These are phyloP conservation scores for Cheumatopsyche charites DNA, from an alignment of 1,140 invertebrate species.

Conservation along the genomic window DNA sequence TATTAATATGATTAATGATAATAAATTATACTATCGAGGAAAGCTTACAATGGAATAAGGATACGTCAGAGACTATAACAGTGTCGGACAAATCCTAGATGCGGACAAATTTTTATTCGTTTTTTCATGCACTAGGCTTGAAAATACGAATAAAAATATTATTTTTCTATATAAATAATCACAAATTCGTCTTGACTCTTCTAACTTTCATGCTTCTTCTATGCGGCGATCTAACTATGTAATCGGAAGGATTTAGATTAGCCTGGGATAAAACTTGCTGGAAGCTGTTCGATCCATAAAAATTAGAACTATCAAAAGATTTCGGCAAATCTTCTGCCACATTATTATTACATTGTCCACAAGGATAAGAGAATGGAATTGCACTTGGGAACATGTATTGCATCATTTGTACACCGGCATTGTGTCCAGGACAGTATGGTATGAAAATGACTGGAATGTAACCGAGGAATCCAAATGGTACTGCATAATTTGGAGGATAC, in stretches of 20 bases:
- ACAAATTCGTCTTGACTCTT: conserved; percentile 31
- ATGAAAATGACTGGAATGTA: conserved; percentile 67
- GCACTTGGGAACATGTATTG: conserved; percentile 58
- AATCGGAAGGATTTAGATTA: conserved; percentile 32
- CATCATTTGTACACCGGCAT: conserved; percentile 51
- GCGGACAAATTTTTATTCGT: conserved; percentile 9
- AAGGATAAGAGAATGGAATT: conserved; percentile 51
- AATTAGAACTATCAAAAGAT: conserved; percentile 16
- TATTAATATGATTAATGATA: too few relatives aligned
- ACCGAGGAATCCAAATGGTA: conserved; percentile 61
- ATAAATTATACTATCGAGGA: too few relatives aligned
- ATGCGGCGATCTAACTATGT: conserved; percentile 39
- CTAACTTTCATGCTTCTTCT: conserved; percentile 41
- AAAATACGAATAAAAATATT: conserved; percentile 20
- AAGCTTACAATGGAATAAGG: conserved; percentile 18
- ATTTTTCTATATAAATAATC: not conserved
- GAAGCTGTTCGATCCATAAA: conserved; percentile 38
- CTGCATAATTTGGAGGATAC: conserved; percentile 55
- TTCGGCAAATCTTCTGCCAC: not conserved
- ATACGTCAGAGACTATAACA: conserved; percentile 35
- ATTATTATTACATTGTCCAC: conserved; percentile 41
- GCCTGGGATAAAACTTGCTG: conserved; percentile 44
- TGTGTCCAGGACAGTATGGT: conserved; percentile 60
- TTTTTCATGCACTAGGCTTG: not conserved
- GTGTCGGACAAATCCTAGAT: conserved; percentile 40